A percentile compares a stretch with the other conserved stretches of the same genome.
Conservation (phyloP, 2,113 vertebrate genomes). For the Malurus elegans region DNA sequence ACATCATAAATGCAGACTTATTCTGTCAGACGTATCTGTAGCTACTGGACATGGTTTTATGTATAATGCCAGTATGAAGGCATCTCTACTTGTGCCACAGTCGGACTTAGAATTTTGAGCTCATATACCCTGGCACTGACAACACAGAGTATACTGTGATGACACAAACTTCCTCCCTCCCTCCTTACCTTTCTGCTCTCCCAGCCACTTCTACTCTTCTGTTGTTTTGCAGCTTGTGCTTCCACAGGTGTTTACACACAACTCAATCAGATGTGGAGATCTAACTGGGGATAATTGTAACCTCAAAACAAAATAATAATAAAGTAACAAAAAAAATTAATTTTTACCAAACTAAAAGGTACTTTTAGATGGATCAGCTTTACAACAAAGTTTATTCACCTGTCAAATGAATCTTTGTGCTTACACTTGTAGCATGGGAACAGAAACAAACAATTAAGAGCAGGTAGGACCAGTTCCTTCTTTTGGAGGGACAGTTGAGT, state of each 20-base stretch:
- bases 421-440: not conserved
- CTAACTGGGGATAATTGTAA: not conserved
- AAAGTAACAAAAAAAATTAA: not conserved
- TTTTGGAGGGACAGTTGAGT: not conserved
- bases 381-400: not conserved
- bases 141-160: not conserved
- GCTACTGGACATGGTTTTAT: not conserved
- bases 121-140: not conserved
- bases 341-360: not conserved
- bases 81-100: not conserved
- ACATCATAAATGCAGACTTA: not conserved
- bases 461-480: not conserved
- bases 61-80: not conserved
- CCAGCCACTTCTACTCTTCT: not conserved
- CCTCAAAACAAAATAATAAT: not conserved
- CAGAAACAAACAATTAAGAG: not conserved
- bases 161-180: not conserved
- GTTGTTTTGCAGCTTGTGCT: not conserved
- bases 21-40: not conserved
- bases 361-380: not conserved
- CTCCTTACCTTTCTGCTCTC: not conserved
- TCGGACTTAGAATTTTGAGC: not conserved
- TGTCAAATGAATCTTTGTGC: not conserved
- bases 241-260: not conserved
- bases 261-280: not conserved